Percentiles rank a stretch among this genome's conserved stretches.
These are phyloP conservation scores for Moxostoma hubbsi DNA, from an alignment of 2,797 vertebrate species.

Conservation along the genomic window DNA sequence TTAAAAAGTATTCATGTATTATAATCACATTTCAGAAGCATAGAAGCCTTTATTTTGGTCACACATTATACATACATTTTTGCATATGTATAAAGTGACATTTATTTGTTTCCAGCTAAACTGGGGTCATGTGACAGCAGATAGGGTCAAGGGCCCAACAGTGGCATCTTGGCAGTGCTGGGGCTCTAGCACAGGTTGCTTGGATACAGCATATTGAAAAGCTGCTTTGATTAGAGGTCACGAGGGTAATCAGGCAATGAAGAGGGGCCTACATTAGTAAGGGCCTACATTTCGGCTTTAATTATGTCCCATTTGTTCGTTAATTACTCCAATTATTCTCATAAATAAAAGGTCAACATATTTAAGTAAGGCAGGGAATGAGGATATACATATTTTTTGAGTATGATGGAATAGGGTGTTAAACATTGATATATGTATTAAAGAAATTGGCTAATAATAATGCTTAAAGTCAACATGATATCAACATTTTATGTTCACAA, in stretches of 20 bases:
- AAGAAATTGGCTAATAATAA: neutral
- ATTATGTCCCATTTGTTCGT: neutral
- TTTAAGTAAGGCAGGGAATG: neutral
- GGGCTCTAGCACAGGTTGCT: slow-evolving; percentile 12
- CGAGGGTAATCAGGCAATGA: slow-evolving; percentile 4
- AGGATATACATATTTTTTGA: neutral
- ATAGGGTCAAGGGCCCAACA: too few relatives aligned
- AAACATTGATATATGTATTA: too few relatives aligned
- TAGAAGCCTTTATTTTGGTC: too few relatives aligned
- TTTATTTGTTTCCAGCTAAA: too few relatives aligned
- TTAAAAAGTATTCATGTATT: too few relatives aligned
- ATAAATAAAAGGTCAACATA: neutral
- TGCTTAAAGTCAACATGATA: neutral
- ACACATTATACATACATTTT: too few relatives aligned
- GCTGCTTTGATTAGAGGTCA: slow-evolving; percentile 23
- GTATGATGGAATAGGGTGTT: neutral
- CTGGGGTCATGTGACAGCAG: too few relatives aligned
- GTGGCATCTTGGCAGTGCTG: too few relatives aligned
- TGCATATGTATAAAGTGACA: too few relatives aligned
- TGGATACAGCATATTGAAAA: slow-evolving; percentile 5
- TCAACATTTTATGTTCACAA: too few relatives aligned
- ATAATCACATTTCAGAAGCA: too few relatives aligned
- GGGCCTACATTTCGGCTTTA: slow-evolving; percentile 19
- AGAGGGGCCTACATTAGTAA: neutral
- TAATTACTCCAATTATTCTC: slow-evolving; percentile 18